Evolutionary conservation across 2,888 invertebrate genomes (phyloP), one percentile per base, ranked within the genome.

Genomic region (Itoplectis maculator): DNA sequence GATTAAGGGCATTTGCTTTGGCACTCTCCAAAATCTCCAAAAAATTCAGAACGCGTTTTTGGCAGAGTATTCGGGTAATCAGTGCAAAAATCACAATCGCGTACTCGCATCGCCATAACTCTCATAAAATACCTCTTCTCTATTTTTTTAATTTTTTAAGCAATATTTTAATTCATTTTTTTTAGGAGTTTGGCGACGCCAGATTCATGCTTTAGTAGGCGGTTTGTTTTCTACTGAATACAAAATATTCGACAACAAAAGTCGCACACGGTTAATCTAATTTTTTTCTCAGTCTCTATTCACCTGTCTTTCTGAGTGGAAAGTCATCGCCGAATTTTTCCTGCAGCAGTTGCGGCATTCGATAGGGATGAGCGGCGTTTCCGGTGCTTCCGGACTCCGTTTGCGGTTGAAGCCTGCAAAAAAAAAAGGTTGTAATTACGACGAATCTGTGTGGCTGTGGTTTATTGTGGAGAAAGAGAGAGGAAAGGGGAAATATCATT

Each of bases 271-370:
- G 72, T 72, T 74, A 69, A 70, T 15, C 45, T 7, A 23, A n/a
- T 9, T 63, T 81, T 54, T 75, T 74, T 4, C 29, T 56, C 69
- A n/a, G 40, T 54, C 49, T 54, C 49, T 66, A 84, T 94, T 93
- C 94, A 99, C 98, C 98, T 94, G 98, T 98, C 95, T 99, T 99
- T 89, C 98, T 94, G 59, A 99, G 95, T 69, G 98, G 98, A 93
- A 98, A 98, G 94, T 98, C 98, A 82, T 96, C 95, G 84, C 96
- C 95, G 87, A 95, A 94, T 85, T 94, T 94, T 90, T 94, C 91
- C 92, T 94, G 88, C 88, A 94, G 94, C 85, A 95, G 94, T 87
- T 95, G 95, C 56, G 95, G 95, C 93, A 96, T 94, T 89, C 96
- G 94, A 93, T 96, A 96, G 0, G 96, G 96, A 93, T 96, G 96